These are phyloP conservation scores for Seira sanloemensis DNA, from an alignment of 2,888 invertebrate species.

Conservation along the genomic window DNA sequence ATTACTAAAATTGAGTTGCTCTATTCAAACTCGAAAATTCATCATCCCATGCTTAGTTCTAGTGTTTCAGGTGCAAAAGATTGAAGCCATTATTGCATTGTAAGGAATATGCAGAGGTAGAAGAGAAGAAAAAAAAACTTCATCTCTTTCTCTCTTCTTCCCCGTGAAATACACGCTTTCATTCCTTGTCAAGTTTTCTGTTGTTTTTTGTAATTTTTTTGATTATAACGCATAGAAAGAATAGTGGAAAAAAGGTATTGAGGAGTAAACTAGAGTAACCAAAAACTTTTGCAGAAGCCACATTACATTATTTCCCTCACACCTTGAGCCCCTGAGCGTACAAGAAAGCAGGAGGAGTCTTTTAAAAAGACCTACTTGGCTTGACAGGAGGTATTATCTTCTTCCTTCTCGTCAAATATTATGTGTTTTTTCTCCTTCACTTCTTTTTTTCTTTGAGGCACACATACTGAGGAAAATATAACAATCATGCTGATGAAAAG, in stretches of 20 bases:
- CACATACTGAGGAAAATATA: slow-evolving; percentile 12
- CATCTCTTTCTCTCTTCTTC: not conserved
- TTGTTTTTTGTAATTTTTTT: slow-evolving; percentile 3
- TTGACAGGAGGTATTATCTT: slow-evolving; percentile 58
- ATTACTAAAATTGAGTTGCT: too few species aligned
- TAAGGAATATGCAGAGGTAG: too few species aligned
- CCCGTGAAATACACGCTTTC: not conserved
- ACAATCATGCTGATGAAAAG: slow-evolving; percentile 28
- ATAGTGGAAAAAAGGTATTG: slow-evolving; percentile 6
- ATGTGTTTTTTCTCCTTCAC: slow-evolving; percentile 11
- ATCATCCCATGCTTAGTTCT: too few species aligned
- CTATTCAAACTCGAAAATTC: too few species aligned
- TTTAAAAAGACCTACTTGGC: slow-evolving; percentile 45
- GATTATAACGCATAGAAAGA: not conserved
- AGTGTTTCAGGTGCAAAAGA: too few species aligned
- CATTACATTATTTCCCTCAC: slow-evolving; percentile 1
- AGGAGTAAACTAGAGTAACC: not conserved
- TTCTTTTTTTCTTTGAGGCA: not conserved
- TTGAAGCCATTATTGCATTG: too few species aligned
- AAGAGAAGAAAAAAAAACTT: not conserved
- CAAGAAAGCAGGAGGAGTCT: slow-evolving; percentile 39
- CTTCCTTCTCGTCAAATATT: slow-evolving; percentile 27
- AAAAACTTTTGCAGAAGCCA: not conserved
- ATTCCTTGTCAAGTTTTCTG: not conserved
- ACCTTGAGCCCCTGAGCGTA: slow-evolving; percentile 1